Evolutionary conservation across 2,888 invertebrate species (phyloP).

Genomic region (Idaea straminata): DNA sequence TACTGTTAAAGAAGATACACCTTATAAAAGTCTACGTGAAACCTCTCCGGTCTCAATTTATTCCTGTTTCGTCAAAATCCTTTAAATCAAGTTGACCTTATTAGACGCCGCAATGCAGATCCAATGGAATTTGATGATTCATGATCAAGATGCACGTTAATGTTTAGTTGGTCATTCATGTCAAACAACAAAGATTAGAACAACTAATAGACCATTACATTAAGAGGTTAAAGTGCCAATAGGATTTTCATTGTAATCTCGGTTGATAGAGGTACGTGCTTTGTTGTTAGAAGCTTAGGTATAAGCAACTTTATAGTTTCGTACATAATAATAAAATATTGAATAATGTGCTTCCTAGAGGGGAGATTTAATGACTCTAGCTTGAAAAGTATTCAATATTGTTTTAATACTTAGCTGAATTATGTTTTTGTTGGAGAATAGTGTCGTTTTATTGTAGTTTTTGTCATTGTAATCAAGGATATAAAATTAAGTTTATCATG

Average conservation of each 20-base stretch:
- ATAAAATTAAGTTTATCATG: too few relatives aligned
- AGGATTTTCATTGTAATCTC: neutral
- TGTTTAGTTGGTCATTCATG: neutral
- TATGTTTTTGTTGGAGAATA: too few relatives aligned
- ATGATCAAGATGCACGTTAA: neutral
- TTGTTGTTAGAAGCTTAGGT: neutral
- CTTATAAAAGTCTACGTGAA: neutral
- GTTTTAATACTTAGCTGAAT: too few relatives aligned
- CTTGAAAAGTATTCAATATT: too few relatives aligned
- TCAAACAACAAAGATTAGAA: neutral
- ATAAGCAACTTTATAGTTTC: too few relatives aligned
- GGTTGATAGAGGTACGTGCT: neutral
- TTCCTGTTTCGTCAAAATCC: neutral
- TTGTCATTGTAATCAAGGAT: too few relatives aligned
- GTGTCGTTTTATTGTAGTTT: too few relatives aligned
- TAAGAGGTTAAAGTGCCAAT: neutral
- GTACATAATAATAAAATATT: too few relatives aligned
- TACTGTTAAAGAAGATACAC: neutral
- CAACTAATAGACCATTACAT: neutral
- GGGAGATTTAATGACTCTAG: too few relatives aligned
- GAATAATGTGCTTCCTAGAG: too few relatives aligned
- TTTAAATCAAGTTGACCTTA: neutral
- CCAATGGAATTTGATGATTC: neutral
- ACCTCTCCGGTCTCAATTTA: neutral
- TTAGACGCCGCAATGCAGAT: constrained; percentile 1